Conservation (phyloP, 2,113 vertebrate species). For the Panthera tigris region DNA sequence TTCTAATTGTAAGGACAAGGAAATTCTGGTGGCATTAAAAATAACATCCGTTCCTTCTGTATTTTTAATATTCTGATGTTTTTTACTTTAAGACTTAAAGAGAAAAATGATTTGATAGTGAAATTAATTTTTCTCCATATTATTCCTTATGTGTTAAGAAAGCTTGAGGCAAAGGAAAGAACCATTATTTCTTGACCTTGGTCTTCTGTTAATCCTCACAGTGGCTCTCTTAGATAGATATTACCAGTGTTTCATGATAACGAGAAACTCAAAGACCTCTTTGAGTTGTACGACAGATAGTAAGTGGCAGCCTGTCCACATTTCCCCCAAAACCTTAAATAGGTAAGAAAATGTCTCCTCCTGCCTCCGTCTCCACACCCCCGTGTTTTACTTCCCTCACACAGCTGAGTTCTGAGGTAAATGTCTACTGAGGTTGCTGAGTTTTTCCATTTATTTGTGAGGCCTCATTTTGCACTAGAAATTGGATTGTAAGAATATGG, state of each 20-base stretch:
- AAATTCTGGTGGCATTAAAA: constrained; percentile 34
- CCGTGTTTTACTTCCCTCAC: not conserved
- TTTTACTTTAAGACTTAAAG: not conserved
- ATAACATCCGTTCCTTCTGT: not conserved
- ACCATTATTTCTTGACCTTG: not conserved
- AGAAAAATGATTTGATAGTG: not conserved
- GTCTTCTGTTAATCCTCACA: constrained; percentile 4
- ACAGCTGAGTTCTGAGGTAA: not conserved
- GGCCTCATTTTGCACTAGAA: not conserved
- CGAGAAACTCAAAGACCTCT: not conserved
- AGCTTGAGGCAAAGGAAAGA: not conserved
- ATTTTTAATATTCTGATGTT: constrained; percentile 42
- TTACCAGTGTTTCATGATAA: constrained; percentile 11
- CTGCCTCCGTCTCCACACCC: not conserved
- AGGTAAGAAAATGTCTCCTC: not conserved
- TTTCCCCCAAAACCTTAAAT: not conserved
- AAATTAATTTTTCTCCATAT: constrained; percentile 26
- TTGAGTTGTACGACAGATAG: not conserved
- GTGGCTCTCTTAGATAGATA: not conserved
- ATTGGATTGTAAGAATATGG: not conserved
- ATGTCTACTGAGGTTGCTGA: not conserved
- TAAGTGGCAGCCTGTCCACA: not conserved
- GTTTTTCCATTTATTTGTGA: not conserved
- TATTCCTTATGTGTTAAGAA: not conserved
- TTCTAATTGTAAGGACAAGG: not conserved